phyloP scores from a whole-genome alignment of 2,797 vertebrate genomes.

The Graptemys geographica region DNA sequence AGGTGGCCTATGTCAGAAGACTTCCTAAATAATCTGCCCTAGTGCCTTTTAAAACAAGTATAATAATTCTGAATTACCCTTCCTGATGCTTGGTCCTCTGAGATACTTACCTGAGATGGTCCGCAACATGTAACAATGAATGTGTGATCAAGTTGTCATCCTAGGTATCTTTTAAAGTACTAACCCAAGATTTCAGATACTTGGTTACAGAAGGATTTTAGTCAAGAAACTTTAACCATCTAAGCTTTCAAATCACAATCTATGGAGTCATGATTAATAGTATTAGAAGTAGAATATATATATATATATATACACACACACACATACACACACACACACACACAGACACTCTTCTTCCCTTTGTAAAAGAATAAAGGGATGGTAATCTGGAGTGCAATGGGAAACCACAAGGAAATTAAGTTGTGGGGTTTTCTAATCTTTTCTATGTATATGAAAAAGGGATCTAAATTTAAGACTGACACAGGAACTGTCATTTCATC shows the following conservation, averaged over 20 bases:
- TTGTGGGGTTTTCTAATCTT: background rate
- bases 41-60: background rate
- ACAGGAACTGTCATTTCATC: background rate
- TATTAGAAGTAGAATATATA: background rate
- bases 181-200: background rate
- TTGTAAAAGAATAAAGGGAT: conserved; percentile 11
- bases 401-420: background rate
- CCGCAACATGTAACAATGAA: background rate
- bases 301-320: background rate
- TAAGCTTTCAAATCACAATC: background rate
- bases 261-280: background rate
- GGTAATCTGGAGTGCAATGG: background rate
- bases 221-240: background rate
- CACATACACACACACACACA: too few species aligned
- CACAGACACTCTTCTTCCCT: too few species aligned
- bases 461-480: background rate
- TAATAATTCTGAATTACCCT: background rate
- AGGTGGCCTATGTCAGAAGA: background rate
- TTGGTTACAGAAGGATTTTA: background rate
- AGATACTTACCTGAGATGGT: background rate
- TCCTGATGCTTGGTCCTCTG: background rate
- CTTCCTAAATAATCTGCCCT: background rate
- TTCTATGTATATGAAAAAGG: background rate
- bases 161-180: background rate
- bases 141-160: background rate